phyloP scores from a whole-genome alignment of 2,797 vertebrate genomes.

The Sebastes jordani region DNA sequence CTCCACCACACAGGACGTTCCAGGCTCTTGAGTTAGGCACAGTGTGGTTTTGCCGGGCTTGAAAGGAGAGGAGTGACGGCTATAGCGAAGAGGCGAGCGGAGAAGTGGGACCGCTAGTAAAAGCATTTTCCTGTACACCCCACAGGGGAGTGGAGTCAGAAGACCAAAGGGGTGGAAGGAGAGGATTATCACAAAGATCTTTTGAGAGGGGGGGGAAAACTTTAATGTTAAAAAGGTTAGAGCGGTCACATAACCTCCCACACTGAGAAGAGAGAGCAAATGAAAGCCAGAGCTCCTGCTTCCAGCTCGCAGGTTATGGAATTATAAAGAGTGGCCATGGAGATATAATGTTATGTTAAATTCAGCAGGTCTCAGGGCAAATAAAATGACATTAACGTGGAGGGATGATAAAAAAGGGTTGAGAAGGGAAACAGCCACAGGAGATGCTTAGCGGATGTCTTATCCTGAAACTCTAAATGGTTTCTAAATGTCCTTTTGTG shows the following conservation, averaged over 20 bases:
- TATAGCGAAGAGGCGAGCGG: neutral
- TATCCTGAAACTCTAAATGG: conserved; percentile 39
- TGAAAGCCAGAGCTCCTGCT: conserved; percentile 64
- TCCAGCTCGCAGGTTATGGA: conserved; percentile 43
- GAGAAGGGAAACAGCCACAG: conserved; percentile 21
- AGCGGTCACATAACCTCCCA: conserved; percentile 51
- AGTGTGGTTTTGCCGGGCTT: conserved; percentile 3
- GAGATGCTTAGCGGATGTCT: conserved; percentile 23
- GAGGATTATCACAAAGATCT: conserved; percentile 69
- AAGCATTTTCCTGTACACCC: conserved; percentile 52
- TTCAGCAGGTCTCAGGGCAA: conserved; percentile 43
- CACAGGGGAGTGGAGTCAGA: conserved; percentile 55
- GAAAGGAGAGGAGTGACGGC: conserved; percentile 14
- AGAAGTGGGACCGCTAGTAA: conserved; percentile 22
- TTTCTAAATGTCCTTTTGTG: conserved; percentile 53
- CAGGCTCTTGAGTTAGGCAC: conserved; percentile 20
- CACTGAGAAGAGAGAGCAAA: conserved; percentile 44
- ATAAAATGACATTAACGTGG: conserved; percentile 33
- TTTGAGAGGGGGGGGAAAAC: neutral
- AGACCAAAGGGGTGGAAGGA: conserved; percentile 9
- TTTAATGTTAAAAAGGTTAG: conserved; percentile 65
- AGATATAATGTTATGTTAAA: conserved; percentile 53
- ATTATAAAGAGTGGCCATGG: conserved; percentile 29
- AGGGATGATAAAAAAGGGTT: conserved; percentile 15
- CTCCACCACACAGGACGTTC: conserved; percentile 57